Evolutionary conservation across 2,113 vertebrate species (phyloP).

Genomic region (Sardina pilchardus): DNA sequence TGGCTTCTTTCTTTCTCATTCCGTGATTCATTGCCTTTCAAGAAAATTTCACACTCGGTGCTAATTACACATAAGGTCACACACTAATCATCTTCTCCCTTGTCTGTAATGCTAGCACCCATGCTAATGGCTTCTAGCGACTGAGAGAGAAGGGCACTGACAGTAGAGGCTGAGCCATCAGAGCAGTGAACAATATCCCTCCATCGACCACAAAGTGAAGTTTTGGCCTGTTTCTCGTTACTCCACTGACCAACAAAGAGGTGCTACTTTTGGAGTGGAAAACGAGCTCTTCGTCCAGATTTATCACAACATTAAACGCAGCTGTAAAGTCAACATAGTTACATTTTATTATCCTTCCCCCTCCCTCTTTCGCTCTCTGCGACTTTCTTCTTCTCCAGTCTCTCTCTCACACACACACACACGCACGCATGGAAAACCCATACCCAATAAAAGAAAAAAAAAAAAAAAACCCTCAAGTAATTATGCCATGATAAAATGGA

Average conservation of each 20-base stretch:
- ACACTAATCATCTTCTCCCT: constrained; percentile 71
- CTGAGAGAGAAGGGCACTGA: neutral
- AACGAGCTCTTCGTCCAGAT: neutral
- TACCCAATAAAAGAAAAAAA: neutral
- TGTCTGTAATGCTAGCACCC: constrained; percentile 45
- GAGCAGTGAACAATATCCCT: neutral
- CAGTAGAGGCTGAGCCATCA: neutral
- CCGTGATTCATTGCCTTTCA: constrained; percentile 65
- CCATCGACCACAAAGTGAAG: neutral
- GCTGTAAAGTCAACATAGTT: constrained; percentile 4
- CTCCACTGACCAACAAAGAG: constrained; percentile 7
- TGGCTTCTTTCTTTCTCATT: constrained; percentile 50
- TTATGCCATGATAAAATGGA: neutral
- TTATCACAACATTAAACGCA: constrained; percentile 13
- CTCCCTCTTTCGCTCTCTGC: neutral
- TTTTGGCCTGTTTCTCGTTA: neutral
- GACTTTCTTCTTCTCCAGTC: constrained; percentile 26
- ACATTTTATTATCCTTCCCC: neutral
- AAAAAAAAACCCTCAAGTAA: constrained; percentile 6
- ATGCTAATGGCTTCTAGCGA: neutral
- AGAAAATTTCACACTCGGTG: constrained; percentile 61
- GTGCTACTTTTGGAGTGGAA: neutral
- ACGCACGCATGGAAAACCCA: neutral
- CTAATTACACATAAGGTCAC: constrained; percentile 74
- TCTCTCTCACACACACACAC: neutral